These are phyloP conservation scores for Crotalus viridis DNA, from an alignment of 2,113 vertebrate species.

Conservation along the genomic window DNA sequence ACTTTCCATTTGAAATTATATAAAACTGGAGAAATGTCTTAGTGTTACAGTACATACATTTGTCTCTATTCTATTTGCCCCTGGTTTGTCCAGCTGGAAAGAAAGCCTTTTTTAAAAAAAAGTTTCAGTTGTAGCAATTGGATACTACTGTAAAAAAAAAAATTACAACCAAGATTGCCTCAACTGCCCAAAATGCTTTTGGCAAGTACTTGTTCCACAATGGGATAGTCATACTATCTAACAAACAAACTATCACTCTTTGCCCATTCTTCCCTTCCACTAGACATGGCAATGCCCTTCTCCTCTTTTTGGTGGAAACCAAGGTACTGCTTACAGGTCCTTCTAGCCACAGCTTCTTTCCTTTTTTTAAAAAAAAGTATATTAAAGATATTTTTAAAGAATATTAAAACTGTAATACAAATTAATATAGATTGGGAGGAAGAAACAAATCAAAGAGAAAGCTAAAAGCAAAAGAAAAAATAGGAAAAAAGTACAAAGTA, in stretches of 20 bases:
- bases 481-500: not conserved
- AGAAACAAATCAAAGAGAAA: not conserved
- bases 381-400: not conserved
- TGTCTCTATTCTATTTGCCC: not conserved
- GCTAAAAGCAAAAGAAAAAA: not conserved
- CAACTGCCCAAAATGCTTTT: not conserved
- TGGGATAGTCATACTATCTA: not conserved
- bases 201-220: not conserved
- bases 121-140: not conserved
- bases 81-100: not conserved
- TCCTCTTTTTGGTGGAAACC: not conserved
- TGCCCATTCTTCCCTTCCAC: not conserved
- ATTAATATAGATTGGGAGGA: not conserved
- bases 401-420: not conserved
- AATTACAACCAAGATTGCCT: not conserved
- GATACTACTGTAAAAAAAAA: not conserved
- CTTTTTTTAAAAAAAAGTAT: not conserved
- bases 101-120: not conserved
- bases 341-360: not conserved
- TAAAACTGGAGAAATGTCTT: not conserved
- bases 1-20: not conserved
- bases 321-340: too few species aligned
- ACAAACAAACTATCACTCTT: not conserved
- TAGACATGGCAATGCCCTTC: not conserved
- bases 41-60: conserved; percentile 1